Evolutionary conservation across 2,888 invertebrate species (phyloP).

Genomic region (Epinotia demarniana): DNA sequence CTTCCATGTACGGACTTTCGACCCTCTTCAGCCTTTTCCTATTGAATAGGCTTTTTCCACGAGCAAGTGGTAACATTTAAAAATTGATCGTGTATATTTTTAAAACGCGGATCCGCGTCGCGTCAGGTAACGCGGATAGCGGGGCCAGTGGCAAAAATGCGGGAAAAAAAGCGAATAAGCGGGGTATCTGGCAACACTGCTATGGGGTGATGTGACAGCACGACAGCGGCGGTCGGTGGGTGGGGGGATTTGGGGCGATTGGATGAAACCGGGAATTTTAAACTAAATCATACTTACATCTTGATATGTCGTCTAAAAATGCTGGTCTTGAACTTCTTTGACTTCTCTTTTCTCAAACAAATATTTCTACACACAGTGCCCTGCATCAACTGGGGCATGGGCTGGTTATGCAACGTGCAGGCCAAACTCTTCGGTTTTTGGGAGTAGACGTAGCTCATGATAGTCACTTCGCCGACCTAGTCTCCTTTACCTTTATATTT

Average conservation of each 20-base stretch:
- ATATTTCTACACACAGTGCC: slow-evolving; percentile 63
- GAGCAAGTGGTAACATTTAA: too few relatives aligned
- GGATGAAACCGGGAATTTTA: slow-evolving; percentile 19
- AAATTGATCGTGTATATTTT: too few relatives aligned
- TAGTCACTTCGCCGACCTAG: slow-evolving; percentile 52
- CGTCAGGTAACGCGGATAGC: too few relatives aligned
- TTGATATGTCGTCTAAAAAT: slow-evolving; percentile 68
- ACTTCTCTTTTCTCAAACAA: slow-evolving; percentile 71
- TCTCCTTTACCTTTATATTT: slow-evolving; percentile 20
- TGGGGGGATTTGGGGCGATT: slow-evolving; percentile 34
- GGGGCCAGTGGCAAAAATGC: too few relatives aligned
- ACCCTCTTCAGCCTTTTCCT: too few relatives aligned
- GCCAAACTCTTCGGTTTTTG: slow-evolving; percentile 61
- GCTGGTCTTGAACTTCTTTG: slow-evolving; percentile 73
- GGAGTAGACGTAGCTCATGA: slow-evolving; percentile 71
- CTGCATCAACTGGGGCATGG: slow-evolving; percentile 54
- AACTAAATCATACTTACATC: slow-evolving; percentile 68
- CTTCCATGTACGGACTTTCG: too few relatives aligned
- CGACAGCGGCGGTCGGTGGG: slow-evolving; percentile 33
- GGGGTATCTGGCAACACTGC: too few relatives aligned
- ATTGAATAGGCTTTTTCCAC: too few relatives aligned
- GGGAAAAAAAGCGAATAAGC: too few relatives aligned
- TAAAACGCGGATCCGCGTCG: too few relatives aligned
- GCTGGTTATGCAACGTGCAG: slow-evolving; percentile 59
- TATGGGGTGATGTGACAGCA: slow-evolving; percentile 44